Conservation (phyloP, 2,113 vertebrate genomes). For the Dermatemys mawii region DNA sequence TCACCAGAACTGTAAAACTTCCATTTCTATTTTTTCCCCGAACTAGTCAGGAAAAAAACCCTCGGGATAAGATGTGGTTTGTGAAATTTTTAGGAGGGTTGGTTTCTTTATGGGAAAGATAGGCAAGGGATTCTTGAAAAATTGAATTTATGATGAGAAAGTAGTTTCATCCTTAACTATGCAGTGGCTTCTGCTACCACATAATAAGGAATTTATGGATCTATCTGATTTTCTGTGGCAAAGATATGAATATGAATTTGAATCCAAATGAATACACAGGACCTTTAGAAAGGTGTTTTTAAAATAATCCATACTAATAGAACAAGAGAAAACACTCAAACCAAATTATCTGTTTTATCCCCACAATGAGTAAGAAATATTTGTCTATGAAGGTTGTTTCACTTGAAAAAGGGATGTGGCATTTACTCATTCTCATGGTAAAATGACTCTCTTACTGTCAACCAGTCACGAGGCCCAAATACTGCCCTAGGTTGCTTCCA, state of each 20-base stretch:
- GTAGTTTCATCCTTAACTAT: neutral
- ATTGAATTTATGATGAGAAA: neutral
- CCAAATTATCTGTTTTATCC: neutral
- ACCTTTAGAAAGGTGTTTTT: conserved; percentile 12
- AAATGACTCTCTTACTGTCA: neutral
- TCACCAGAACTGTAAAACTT: neutral
- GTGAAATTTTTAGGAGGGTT: neutral
- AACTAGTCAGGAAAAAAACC: neutral
- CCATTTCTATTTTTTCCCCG: neutral
- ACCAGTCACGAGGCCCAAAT: neutral
- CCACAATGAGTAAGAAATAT: neutral
- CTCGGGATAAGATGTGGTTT: neutral
- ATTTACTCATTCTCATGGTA: neutral
- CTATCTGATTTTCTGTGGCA: conserved; percentile 18
- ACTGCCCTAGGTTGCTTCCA: neutral
- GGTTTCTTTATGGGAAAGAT: neutral
- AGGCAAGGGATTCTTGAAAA: neutral
- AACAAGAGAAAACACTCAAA: neutral
- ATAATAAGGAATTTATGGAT: neutral
- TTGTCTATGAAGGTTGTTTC: neutral
- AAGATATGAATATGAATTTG: neutral
- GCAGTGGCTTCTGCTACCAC: neutral
- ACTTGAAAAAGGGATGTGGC: neutral
- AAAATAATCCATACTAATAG: conserved; percentile 26
- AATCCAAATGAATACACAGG: neutral